Evolutionary conservation across 1,140 invertebrate genomes (phyloP).

Genomic region (Carposina sasakii): DNA sequence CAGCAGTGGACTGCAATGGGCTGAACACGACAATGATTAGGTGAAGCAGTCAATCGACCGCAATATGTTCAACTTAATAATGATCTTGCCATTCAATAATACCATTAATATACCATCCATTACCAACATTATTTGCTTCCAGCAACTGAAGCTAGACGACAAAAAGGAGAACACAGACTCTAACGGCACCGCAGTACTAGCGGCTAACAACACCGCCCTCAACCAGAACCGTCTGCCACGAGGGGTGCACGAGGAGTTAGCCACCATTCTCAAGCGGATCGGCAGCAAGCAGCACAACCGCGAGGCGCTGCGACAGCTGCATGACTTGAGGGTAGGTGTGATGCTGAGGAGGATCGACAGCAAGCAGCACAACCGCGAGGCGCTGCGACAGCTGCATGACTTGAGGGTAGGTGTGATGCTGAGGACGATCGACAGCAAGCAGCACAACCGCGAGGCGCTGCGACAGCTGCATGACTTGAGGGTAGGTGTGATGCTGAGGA

Average conservation of each 20-base stretch:
- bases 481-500: conserved; percentile 87
- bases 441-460: conserved; percentile 90
- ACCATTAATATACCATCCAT: too few species aligned
- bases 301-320: conserved; percentile 89
- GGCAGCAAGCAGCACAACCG: conserved; percentile 90
- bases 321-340: conserved; percentile 83
- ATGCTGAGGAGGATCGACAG: conserved; percentile 95
- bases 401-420: conserved; percentile 87
- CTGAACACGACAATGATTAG: too few species aligned
- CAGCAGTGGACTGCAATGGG: too few species aligned
- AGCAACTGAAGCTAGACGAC: conserved; percentile 68
- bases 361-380: conserved; percentile 91
- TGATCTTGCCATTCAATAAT: too few species aligned
- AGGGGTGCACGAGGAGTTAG: conserved; percentile 86
- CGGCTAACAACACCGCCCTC: conserved; percentile 50
- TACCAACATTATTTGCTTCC: conserved; percentile 11
- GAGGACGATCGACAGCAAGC: conserved; percentile 92
- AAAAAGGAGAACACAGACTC: conserved; percentile 55
- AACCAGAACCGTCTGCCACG: conserved; percentile 75
- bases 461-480: conserved; percentile 90
- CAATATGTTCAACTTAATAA: too few species aligned
- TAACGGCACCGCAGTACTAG: conserved; percentile 36
- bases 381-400: conserved; percentile 89
- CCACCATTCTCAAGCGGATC: conserved; percentile 94
- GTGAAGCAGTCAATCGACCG: too few species aligned